These are phyloP conservation scores for Eupithecia abbreviata DNA, from an alignment of 2,888 invertebrate species.

Conservation along the genomic window DNA sequence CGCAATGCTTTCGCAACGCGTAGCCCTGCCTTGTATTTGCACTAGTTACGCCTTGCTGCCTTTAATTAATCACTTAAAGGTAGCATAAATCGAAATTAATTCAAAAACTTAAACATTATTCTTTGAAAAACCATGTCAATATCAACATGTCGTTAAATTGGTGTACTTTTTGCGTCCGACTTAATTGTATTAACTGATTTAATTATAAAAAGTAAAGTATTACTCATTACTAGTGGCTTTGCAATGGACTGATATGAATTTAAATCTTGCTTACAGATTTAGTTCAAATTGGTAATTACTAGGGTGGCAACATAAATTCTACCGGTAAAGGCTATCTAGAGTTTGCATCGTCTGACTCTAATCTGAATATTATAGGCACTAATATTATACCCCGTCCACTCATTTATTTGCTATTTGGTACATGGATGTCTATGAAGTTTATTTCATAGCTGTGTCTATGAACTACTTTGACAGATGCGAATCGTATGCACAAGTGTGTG, in stretches of 20 bases:
- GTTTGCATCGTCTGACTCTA: not conserved
- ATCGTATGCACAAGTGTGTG: not conserved
- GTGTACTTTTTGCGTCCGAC: not conserved
- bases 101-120: conserved; percentile 11
- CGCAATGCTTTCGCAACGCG: conserved; percentile 68
- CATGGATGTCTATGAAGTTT: too few species aligned
- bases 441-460: too few species aligned
- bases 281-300: conserved; percentile 1
- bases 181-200: not conserved
- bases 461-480: too few species aligned
- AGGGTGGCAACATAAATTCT: not conserved
- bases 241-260: not conserved
- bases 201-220: not conserved
- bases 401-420: too few species aligned
- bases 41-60: conserved; percentile 44
- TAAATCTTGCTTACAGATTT: not conserved
- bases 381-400: too few species aligned
- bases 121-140: conserved; percentile 10
- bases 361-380: not conserved
- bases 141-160: not conserved
- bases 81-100: conserved; percentile 43
- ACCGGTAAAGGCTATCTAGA: not conserved
- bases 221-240: not conserved
- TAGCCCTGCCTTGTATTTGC: conserved; percentile 62
- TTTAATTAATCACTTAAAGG: conserved; percentile 24